Conservation (phyloP, 2,113 vertebrate species). For the Pterocles gutturalis region DNA sequence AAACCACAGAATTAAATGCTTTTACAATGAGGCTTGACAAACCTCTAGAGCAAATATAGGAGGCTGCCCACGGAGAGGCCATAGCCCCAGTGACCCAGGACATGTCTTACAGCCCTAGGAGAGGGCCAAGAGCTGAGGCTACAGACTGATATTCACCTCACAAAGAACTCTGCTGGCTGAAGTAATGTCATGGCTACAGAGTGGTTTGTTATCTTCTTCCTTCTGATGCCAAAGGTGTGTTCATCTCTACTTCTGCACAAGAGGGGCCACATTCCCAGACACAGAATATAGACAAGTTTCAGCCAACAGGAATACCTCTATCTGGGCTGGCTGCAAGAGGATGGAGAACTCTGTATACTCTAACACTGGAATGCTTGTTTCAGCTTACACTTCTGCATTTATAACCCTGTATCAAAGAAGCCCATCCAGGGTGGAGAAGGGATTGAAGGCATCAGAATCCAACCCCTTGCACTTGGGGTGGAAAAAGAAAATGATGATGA, state of each 20-base stretch:
- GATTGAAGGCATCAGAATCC: background rate
- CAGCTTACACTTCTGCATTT: background rate
- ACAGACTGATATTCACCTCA: background rate
- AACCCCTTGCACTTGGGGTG: background rate
- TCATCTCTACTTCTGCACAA: background rate
- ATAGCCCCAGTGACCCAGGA: background rate
- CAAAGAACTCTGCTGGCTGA: background rate
- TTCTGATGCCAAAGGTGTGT: background rate
- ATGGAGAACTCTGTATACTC: background rate
- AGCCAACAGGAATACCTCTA: background rate
- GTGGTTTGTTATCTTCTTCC: background rate
- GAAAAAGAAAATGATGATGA: background rate
- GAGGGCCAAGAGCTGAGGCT: background rate
- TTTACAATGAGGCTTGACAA: background rate
- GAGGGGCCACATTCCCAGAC: background rate
- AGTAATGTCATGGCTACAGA: background rate
- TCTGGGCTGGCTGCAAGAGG: background rate
- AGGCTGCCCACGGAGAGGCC: fast-evolving
- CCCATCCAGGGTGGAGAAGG: background rate
- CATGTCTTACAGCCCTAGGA: background rate
- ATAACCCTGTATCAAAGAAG: background rate
- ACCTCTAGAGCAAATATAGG: background rate
- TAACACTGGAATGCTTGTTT: background rate
- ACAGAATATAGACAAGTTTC: background rate
- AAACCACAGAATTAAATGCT: background rate